Conservation (phyloP, 2,797 vertebrate genomes). For the Tragelaphus oryx region DNA sequence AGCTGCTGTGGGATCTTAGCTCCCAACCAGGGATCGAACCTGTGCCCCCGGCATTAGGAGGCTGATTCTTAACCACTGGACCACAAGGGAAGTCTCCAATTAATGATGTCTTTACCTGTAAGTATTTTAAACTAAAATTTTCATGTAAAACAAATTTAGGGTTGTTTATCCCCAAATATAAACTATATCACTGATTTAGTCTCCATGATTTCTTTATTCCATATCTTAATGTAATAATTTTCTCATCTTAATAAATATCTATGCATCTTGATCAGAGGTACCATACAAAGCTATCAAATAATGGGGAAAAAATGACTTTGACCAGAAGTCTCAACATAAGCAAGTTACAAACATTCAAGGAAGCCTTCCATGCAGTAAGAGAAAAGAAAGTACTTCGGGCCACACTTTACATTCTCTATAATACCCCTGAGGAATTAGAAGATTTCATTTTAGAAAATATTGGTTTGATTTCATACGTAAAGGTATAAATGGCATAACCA, state of each 20-base stretch:
- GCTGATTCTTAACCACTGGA: not conserved
- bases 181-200: not conserved
- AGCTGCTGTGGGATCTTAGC: not conserved
- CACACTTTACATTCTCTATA: not conserved
- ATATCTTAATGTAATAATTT: not conserved
- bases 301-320: not conserved
- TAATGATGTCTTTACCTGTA: not conserved
- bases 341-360: not conserved
- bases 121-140: conserved; percentile 23
- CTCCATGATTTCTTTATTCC: not conserved
- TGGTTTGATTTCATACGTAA: not conserved
- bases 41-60: accelerated
- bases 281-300: not conserved
- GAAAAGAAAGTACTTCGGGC: not conserved
- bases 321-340: not conserved
- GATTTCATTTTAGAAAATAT: not conserved
- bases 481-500: not conserved
- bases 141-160: not conserved
- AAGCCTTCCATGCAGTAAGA: not conserved
- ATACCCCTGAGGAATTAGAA: not conserved
- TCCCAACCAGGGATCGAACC: not conserved
- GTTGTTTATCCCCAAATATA: not conserved
- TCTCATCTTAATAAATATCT: not conserved
- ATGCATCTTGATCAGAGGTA: not conserved
- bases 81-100: not conserved